A percentile compares a stretch with the other conserved stretches of the same genome.
phyloP scores from a whole-genome alignment of 2,113 vertebrate species.

The Lucifuga dentata region DNA sequence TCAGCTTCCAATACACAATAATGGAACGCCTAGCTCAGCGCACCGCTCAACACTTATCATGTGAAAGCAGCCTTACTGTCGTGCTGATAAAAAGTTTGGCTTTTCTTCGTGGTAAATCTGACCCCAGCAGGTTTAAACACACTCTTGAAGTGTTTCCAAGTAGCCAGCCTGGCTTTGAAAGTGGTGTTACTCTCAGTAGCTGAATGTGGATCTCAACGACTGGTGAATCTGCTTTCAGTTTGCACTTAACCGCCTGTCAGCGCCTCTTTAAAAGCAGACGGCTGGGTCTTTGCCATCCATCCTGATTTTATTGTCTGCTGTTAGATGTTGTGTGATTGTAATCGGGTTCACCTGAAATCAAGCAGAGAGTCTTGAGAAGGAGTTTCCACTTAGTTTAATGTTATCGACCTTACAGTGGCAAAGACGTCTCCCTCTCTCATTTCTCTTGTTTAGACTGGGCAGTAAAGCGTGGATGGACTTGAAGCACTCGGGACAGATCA shows the following conservation, averaged over 20 bases:
- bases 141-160: conserved; percentile 19
- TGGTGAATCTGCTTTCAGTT: conserved; percentile 42
- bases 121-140: neutral
- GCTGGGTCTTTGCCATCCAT: conserved; percentile 34
- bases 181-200: neutral
- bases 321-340: conserved; percentile 24
- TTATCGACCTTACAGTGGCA: conserved; percentile 39
- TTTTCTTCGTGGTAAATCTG: neutral
- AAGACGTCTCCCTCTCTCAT: neutral
- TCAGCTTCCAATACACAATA: too few species aligned
- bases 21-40: too few species aligned
- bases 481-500: neutral
- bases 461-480: neutral
- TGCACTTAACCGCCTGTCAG: conserved; percentile 40
- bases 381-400: conserved; percentile 39
- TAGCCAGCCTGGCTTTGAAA: conserved; percentile 18
- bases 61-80: neutral
- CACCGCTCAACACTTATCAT: too few species aligned
- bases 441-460: neutral
- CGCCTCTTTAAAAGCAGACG: conserved; percentile 5
- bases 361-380: conserved; percentile 35
- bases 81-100: conserved; percentile 1
- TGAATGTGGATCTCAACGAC: conserved; percentile 32
- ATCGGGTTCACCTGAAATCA: conserved; percentile 20
- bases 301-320: conserved; percentile 47